Conservation (phyloP, 2,797 vertebrate species). For the Atherinosoma microstoma region DNA sequence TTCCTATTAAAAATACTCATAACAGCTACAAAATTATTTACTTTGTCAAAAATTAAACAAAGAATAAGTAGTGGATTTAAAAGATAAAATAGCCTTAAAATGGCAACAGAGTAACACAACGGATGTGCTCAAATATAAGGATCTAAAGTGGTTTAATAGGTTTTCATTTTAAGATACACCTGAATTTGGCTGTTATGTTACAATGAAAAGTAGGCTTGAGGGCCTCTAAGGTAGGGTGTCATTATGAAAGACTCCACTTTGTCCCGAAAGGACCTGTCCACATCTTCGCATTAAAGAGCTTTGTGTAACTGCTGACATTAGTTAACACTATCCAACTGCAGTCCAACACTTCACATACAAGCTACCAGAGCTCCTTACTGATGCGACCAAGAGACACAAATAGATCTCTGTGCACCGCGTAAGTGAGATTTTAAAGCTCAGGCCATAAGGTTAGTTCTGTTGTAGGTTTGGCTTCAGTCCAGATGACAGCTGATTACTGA, state of each 20-base stretch:
- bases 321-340: background rate
- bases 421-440: slow-evolving; percentile 17
- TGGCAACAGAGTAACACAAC: background rate
- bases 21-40: background rate
- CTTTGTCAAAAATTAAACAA: too few species aligned
- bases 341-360: background rate
- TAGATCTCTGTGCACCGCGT: slow-evolving; percentile 21
- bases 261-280: slow-evolving; percentile 5
- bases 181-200: too few species aligned
- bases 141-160: background rate
- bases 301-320: slow-evolving; percentile 13
- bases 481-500: slow-evolving; percentile 62
- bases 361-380: background rate
- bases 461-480: slow-evolving; percentile 31
- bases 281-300: slow-evolving; percentile 15
- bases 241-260: slow-evolving; percentile 7
- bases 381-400: slow-evolving; percentile 22
- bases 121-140: too few species aligned
- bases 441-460: slow-evolving; percentile 32
- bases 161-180: background rate
- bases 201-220: background rate
- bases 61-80: background rate
- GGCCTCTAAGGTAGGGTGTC: background rate
- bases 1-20: too few species aligned
- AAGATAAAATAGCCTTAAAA: background rate